Conservation (phyloP, 1,140 invertebrate genomes). For the Pristionchus pacificus region DNA sequence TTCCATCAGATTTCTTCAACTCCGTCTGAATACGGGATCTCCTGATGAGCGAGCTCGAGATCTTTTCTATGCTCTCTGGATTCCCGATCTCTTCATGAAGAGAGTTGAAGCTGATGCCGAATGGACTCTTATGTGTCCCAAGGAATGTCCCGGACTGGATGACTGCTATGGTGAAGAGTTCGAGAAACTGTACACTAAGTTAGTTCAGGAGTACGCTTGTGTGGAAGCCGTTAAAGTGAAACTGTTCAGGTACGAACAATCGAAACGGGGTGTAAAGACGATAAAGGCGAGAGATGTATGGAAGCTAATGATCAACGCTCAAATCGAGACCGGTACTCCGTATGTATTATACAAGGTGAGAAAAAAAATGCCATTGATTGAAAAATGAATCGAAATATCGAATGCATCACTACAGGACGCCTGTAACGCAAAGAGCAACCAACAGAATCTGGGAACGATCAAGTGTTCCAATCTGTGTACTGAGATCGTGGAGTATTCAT, state of each 20-base stretch:
- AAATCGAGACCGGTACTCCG: constrained; percentile 95
- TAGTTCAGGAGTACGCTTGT: too few relatives aligned
- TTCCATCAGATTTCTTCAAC: constrained; percentile 69
- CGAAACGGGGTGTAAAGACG: constrained; percentile 71
- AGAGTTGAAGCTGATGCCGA: constrained; percentile 72
- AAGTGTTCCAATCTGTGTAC: constrained; percentile 97
- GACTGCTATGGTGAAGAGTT: constrained; percentile 92
- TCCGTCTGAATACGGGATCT: constrained; percentile 87
- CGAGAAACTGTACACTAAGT: constrained; percentile 75
- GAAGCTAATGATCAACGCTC: constrained; percentile 86
- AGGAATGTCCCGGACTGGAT: constrained; percentile 79
- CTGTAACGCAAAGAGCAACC: constrained; percentile 93
- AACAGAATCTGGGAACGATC: constrained; percentile 96
- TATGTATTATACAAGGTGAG: constrained; percentile 70
- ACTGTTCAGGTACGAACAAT: constrained; percentile 72
- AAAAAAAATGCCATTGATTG: too few relatives aligned
- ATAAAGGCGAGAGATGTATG: constrained; percentile 82
- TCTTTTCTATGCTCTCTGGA: constrained; percentile 93
- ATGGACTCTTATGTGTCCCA: constrained; percentile 94
- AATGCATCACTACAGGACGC: constrained; percentile 65
- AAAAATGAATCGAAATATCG: too few relatives aligned
- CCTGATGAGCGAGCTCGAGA: constrained; percentile 86
- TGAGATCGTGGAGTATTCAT: constrained; percentile 85
- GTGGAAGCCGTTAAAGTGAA: constrained; percentile 19
- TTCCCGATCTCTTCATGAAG: constrained; percentile 95